Conservation (phyloP, 2,113 vertebrate species). For the Hymenochirus boettgeri region DNA sequence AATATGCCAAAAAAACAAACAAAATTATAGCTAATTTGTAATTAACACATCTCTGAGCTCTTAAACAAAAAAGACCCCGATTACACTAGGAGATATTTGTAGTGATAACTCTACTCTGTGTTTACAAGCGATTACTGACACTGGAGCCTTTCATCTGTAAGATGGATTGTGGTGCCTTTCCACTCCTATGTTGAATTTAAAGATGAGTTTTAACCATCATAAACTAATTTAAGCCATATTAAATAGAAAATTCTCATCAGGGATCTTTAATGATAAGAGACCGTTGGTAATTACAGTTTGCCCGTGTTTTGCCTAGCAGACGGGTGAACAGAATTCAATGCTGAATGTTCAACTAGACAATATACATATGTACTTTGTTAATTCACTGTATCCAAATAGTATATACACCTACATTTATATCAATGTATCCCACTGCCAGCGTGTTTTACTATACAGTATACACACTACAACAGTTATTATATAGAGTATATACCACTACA, state of each 20-base stretch:
- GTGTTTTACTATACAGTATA: no score
- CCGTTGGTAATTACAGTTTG: slow-evolving; percentile 62
- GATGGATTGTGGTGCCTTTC: slow-evolving; percentile 44
- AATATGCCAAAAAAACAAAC: slow-evolving; percentile 62
- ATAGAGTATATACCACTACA: no score
- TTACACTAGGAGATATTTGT: slow-evolving; percentile 55
- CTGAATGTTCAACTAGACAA: slow-evolving; percentile 50
- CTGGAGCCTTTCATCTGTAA: slow-evolving; percentile 62
- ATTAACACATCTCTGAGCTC: slow-evolving; percentile 60
- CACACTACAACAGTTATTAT: no score
- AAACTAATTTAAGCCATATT: slow-evolving; percentile 69
- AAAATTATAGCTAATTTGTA: slow-evolving; percentile 58
- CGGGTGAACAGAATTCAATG: slow-evolving; percentile 50
- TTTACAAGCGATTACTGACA: slow-evolving; percentile 62
- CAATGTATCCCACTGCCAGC: no score
- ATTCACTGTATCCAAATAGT: no score
- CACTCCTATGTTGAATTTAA: slow-evolving; percentile 63
- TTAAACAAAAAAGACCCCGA: slow-evolving; percentile 49
- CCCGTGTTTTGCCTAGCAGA: slow-evolving; percentile 59
- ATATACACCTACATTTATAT: no score
- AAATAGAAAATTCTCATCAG: slow-evolving; percentile 69
- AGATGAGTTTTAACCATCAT: slow-evolving; percentile 68
- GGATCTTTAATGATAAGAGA: slow-evolving; percentile 60
- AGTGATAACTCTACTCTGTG: slow-evolving; percentile 58
- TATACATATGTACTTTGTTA: no score